A percentile compares a stretch with the other conserved stretches of the same genome.
These are phyloP conservation scores for Aplochiton taeniatus DNA, from an alignment of 2,797 vertebrate species.

Conservation along the genomic window DNA sequence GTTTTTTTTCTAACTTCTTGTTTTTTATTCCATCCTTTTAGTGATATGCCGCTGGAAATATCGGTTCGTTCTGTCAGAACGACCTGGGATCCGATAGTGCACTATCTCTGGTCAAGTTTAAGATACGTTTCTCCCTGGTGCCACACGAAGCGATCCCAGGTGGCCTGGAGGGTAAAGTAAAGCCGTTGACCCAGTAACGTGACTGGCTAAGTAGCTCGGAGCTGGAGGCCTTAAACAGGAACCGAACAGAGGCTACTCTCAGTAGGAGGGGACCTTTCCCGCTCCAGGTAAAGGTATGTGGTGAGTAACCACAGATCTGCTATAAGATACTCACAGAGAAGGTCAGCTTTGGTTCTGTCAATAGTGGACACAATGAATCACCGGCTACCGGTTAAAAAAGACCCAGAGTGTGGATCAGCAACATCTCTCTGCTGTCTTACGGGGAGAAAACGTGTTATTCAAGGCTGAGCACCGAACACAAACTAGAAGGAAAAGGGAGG, in stretches of 20 bases:
- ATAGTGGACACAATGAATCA: too few relatives aligned
- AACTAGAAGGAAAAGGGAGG: too few relatives aligned
- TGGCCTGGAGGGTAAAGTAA: conserved; percentile 58
- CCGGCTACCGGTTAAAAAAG: too few relatives aligned
- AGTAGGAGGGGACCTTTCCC: conserved; percentile 40
- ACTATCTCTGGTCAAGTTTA: conserved; percentile 48
- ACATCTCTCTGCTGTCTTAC: too few relatives aligned
- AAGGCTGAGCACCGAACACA: too few relatives aligned
- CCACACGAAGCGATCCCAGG: conserved; percentile 57
- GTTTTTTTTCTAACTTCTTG: not conserved
- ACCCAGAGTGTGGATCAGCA: too few relatives aligned
- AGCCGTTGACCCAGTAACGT: conserved; percentile 64
- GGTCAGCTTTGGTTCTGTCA: too few relatives aligned
- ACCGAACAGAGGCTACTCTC: conserved; percentile 33
- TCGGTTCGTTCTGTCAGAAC: not conserved
- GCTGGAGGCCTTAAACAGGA: conserved; percentile 31
- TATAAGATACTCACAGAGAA: conserved; percentile 49
- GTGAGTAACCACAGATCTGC: conserved; percentile 55
- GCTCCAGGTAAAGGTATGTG: conserved; percentile 50
- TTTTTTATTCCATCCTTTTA: too few relatives aligned
- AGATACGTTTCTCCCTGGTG: conserved; percentile 50
- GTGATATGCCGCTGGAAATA: too few relatives aligned
- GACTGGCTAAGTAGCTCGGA: conserved; percentile 43
- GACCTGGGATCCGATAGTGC: conserved; percentile 17
- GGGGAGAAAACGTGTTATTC: too few relatives aligned